Conservation (phyloP, 1,140 invertebrate species). For the Penaeus vannamei region DNA sequence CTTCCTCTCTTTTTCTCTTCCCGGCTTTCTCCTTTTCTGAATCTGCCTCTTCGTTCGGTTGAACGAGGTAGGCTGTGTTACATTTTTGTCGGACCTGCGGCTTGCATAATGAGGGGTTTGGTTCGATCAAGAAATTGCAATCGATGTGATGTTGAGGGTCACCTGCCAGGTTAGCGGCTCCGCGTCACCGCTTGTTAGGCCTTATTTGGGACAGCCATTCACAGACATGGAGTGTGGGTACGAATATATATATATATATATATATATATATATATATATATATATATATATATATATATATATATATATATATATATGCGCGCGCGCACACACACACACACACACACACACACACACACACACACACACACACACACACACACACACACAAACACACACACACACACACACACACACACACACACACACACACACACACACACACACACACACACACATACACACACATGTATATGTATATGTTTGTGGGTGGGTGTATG, state of each 20-base stretch:
- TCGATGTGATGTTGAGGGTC: slow-evolving; percentile 19
- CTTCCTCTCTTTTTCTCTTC: too few species aligned
- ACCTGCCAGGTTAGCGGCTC: not conserved
- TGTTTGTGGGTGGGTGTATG: too few species aligned
- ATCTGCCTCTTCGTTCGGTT: too few species aligned
- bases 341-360: slow-evolving; percentile 16
- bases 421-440: slow-evolving; percentile 42
- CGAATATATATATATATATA: slow-evolving; percentile 18
- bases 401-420: not conserved
- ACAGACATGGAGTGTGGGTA: slow-evolving; percentile 62
- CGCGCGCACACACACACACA: too few species aligned
- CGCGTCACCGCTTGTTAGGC: slow-evolving; percentile 65
- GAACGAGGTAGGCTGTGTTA: too few species aligned
- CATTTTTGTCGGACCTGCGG: slow-evolving; percentile 2
- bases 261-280: too few species aligned
- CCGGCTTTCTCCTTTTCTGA: too few species aligned
- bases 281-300: slow-evolving; percentile 3
- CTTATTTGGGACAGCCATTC: slow-evolving; percentile 66
- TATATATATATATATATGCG: not conserved
- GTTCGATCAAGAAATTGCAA: slow-evolving; percentile 31
- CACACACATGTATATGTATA: slow-evolving; percentile 40
- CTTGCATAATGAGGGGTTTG: slow-evolving; percentile 38
- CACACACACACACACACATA: slow-evolving; percentile 65
- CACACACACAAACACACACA: slow-evolving; percentile 22
- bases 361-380: slow-evolving; percentile 46